phyloP scores from a whole-genome alignment of 2,797 vertebrate species.

The Otolemur crassicaudatus region DNA sequence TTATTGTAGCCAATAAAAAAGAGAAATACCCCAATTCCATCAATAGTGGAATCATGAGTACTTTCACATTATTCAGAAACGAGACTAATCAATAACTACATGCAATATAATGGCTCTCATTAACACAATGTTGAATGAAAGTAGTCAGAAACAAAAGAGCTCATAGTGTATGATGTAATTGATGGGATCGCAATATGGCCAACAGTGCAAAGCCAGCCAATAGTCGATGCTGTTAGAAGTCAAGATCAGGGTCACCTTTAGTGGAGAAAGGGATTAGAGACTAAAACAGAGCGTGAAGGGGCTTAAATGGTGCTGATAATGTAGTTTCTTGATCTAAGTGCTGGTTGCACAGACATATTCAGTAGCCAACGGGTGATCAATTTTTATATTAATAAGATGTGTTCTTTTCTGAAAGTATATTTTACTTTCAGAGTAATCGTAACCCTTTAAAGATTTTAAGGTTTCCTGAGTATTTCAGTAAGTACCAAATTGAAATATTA shows the following conservation, averaged over 20 bases:
- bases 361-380: background rate
- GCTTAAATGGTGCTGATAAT: background rate
- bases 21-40: background rate
- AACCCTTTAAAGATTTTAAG: background rate
- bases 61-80: conserved; percentile 9
- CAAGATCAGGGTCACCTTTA: background rate
- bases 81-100: conserved; percentile 3
- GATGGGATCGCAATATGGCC: background rate
- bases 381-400: background rate
- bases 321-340: background rate
- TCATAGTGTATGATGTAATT: background rate
- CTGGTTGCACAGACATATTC: background rate
- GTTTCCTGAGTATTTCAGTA: background rate
- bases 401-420: background rate
- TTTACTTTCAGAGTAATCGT: conserved; percentile 9
- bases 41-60: background rate
- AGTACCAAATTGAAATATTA: background rate
- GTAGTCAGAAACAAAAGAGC: background rate
- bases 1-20: background rate
- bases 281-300: background rate
- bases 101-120: background rate
- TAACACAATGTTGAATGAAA: conserved; percentile 14
- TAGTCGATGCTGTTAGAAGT: background rate
- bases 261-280: background rate
- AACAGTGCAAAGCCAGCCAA: background rate